Percentiles rank a stretch among this genome's conserved stretches.
Conservation (phyloP, 2,797 vertebrate species). For the Hydrocynus forskahlii region DNA sequence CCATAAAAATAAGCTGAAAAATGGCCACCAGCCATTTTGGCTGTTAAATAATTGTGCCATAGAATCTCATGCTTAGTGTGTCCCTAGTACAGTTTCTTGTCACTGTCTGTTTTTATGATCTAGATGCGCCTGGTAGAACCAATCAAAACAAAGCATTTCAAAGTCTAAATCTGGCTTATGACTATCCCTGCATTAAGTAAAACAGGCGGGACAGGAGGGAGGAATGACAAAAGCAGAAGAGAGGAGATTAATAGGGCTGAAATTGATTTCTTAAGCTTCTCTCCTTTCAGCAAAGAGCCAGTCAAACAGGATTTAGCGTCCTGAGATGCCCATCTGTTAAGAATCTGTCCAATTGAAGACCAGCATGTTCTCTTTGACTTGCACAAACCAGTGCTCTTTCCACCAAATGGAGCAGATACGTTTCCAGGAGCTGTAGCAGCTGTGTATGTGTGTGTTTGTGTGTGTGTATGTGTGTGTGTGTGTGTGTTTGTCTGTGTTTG, state of each 20-base stretch:
- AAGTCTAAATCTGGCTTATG: slow-evolving; percentile 54
- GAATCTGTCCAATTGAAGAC: slow-evolving; percentile 54
- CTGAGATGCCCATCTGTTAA: slow-evolving; percentile 69
- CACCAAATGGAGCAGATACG: slow-evolving; percentile 55
- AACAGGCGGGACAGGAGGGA: slow-evolving; percentile 57
- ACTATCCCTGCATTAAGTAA: slow-evolving; percentile 60
- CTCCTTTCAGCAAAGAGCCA: slow-evolving; percentile 64
- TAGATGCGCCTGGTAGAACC: slow-evolving; percentile 29
- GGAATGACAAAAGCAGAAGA: slow-evolving; percentile 67
- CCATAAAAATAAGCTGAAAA: too few relatives aligned
- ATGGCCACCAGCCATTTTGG: background rate
- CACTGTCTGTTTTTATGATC: slow-evolving; percentile 40
- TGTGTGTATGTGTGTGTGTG: slow-evolving; percentile 36
- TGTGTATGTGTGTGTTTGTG: slow-evolving; percentile 50
- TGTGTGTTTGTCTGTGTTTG: slow-evolving; percentile 19
- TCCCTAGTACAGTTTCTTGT: slow-evolving; percentile 4
- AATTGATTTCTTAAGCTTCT: slow-evolving; percentile 79
- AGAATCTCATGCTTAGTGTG: background rate
- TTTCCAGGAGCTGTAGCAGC: slow-evolving; percentile 9
- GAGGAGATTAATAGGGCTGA: slow-evolving; percentile 71
- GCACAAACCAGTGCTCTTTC: slow-evolving; percentile 38
- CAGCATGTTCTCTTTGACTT: slow-evolving; percentile 48
- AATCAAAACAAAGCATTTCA: slow-evolving; percentile 44
- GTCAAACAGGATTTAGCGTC: slow-evolving; percentile 74
- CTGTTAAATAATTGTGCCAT: background rate